phyloP scores from a whole-genome alignment of 2,113 vertebrate species.

The Natator depressus region DNA sequence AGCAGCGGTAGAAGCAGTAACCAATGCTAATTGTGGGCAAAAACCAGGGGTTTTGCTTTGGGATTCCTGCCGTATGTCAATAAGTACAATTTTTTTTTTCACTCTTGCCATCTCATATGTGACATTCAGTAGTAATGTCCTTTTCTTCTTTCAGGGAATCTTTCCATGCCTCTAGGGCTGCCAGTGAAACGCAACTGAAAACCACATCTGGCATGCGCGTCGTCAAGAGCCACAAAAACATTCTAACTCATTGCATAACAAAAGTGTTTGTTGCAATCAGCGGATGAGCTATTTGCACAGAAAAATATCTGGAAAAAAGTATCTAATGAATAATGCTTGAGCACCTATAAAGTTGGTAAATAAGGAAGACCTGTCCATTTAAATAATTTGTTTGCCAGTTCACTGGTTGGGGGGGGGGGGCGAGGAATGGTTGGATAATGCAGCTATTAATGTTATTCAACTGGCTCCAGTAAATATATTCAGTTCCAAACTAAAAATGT shows the following conservation, averaged over 20 bases:
- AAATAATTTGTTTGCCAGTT: not conserved
- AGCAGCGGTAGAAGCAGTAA: too few relatives aligned
- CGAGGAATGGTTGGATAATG: not conserved
- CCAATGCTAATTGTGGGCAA: not conserved
- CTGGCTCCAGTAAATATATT: not conserved
- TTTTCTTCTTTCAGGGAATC: not conserved
- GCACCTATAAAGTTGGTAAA: not conserved
- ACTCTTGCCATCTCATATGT: not conserved
- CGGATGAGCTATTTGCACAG: too few relatives aligned
- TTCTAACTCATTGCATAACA: not conserved
- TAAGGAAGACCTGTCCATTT: not conserved
- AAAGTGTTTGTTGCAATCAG: not conserved
- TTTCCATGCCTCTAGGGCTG: not conserved
- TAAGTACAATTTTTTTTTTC: not conserved
- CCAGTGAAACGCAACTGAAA: not conserved
- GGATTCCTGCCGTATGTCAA: not conserved
- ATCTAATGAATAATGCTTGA: not conserved
- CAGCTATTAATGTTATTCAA: not conserved
- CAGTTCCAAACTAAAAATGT: not conserved
- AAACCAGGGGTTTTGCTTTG: not conserved
- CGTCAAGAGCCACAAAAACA: not conserved
- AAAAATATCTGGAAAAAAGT: not conserved
- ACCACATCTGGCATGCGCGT: not conserved
- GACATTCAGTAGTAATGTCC: not conserved
- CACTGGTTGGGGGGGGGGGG: not conserved